Evolutionary conservation across 2,113 vertebrate species (phyloP), one percentile per base, ranked within the genome.

Genomic region (Lanius ludovicianus): DNA sequence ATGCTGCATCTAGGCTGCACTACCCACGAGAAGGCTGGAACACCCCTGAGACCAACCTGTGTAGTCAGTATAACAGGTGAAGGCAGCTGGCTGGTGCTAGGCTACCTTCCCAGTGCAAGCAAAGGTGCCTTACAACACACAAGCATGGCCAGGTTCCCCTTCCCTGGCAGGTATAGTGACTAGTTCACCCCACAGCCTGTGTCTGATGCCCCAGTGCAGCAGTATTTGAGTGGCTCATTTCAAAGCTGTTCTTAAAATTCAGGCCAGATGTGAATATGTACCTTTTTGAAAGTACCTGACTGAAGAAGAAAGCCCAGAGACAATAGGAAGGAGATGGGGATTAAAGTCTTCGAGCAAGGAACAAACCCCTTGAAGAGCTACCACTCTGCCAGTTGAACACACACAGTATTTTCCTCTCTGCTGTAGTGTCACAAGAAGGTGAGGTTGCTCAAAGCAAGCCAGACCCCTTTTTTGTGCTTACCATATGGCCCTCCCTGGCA

Each of bases 401-500:
- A 60, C 35, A 22, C 0, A 0, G 39, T 68, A n/a, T 30, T 74
- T 64, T 57, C 30, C 50, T 55, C 60, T 89, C 73, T 89, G 68
- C 52, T 86, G 67, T 62, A 59, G 60, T 65, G 59, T 37, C 46
- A 59, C 33, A 74, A 46, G 63, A 62, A 70, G 63, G 33, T 46
- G 63, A 73, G 80, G 44, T 10, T 30, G 46, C 42, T 74, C 33
- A 37, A 60, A 85, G n/a, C 21, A 84, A 91, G 41, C 4, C 59
- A 86, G 73, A 44, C 6, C 16, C 28, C 22, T 30, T 63, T 68
- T 77, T 27, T 27, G 25, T 63, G 47, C 97, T 98, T 94, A 99
- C 99, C 99, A 99, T 94, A 70, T 99, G 99, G 33, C 99, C 99
- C 92, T 99, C 99, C 71, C 99, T 97, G 52, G 98, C 98, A n/a